These are phyloP conservation scores for Noturus placidus DNA, from an alignment of 2,113 vertebrate genomes.

Conservation along the genomic window DNA sequence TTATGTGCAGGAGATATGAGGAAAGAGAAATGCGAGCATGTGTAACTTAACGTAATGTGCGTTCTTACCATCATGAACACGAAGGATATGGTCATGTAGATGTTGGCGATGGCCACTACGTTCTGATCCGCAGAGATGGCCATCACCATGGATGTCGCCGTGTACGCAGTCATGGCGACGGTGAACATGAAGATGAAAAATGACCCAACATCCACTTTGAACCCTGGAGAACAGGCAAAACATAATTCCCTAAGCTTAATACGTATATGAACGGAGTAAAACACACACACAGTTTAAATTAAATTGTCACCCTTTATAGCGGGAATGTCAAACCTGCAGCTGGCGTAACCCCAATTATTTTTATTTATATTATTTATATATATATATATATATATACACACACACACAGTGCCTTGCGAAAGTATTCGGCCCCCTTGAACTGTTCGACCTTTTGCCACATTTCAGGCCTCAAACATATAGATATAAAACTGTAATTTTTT, in stretches of 20 bases:
- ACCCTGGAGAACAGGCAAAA: conserved; percentile 66
- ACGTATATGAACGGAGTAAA: neutral
- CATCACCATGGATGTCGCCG: conserved; percentile 84
- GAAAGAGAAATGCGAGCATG: neutral
- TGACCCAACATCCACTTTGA: conserved; percentile 72
- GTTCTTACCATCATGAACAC: conserved; percentile 92
- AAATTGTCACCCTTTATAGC: neutral
- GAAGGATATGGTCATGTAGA: conserved; percentile 83
- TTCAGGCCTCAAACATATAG: too few species aligned
- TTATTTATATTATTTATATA: too few species aligned
- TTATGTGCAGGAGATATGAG: neutral
- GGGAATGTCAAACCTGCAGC: neutral
- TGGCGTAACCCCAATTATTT: neutral
- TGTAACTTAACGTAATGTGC: neutral
- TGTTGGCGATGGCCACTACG: conserved; percentile 83
- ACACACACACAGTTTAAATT: neutral
- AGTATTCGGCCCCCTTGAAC: too few species aligned
- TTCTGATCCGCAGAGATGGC: conserved; percentile 86
- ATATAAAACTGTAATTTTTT: too few species aligned
- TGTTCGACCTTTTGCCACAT: too few species aligned
- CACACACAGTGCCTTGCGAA: too few species aligned
- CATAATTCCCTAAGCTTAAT: neutral
- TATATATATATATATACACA: too few species aligned
- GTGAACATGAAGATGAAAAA: conserved; percentile 87
- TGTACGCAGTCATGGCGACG: conserved; percentile 80